A percentile compares a stretch with the other conserved stretches of the same genome.
phyloP scores from a whole-genome alignment of 1,140 invertebrate species.

The Zaprionus ghesquierei region DNA sequence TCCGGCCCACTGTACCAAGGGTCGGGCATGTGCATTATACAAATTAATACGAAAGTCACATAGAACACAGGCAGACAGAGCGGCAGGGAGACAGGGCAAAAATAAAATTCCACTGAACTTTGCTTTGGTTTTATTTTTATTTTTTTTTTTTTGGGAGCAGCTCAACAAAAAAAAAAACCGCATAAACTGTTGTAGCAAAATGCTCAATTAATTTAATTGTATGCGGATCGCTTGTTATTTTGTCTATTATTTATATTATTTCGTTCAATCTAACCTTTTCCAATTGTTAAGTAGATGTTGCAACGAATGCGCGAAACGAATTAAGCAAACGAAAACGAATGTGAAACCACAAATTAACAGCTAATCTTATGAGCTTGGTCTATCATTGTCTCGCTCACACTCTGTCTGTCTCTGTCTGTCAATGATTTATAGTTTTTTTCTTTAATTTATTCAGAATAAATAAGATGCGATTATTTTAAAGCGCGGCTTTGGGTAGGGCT shows the following conservation, averaged over 20 bases:
- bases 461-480: conserved; percentile 28
- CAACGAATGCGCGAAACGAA: conserved; percentile 17
- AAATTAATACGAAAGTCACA: conserved; percentile 57
- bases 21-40: conserved; percentile 54
- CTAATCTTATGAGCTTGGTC: conserved; percentile 9
- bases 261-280: conserved; percentile 4
- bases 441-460: conserved; percentile 23
- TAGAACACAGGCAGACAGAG: conserved; percentile 1
- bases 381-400: background rate
- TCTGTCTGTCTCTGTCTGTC: background rate
- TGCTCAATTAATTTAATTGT: conserved; percentile 35
- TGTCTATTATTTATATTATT: conserved; percentile 17
- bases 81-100: conserved; percentile 18
- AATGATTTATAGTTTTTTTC: conserved; percentile 22
- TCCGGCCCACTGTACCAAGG: conserved; percentile 42
- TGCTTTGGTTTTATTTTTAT: conserved; percentile 33
- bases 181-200: conserved; percentile 39
- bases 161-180: conserved; percentile 7
- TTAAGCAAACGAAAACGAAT: conserved; percentile 3
- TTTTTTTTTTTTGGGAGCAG: conserved; percentile 7
- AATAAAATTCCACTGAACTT: conserved; percentile 52
- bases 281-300: conserved; percentile 12
- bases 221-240: background rate
- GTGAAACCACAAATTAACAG: conserved; percentile 24
- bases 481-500: background rate